Evolutionary conservation across 1,140 invertebrate species (phyloP), one percentile per base, ranked within the genome.

Genomic region (Drosophila bipectinata): DNA sequence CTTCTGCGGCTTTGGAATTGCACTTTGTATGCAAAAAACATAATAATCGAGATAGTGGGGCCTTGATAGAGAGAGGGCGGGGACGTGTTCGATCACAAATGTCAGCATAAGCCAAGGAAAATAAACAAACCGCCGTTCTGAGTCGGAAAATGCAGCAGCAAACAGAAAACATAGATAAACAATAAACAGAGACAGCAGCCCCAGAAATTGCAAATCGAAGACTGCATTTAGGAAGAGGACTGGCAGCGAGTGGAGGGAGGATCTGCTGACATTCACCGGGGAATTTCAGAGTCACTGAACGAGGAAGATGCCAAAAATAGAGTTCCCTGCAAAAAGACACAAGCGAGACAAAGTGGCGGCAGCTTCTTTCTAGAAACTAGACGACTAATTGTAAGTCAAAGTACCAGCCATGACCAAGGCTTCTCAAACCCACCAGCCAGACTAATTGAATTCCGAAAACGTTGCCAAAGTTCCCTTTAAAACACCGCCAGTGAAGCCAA

Each of bases 1-100:
- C 44, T 63, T 8, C 41, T 53, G 37, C 18, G 21, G 41, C 57
- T n/a, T 81, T 81, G 74, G 82, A 83, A 83, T 49, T 87, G 83
- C 83, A 87, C 83, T 87, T 88, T 87, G 83, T 67, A 87, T 87
- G 83, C 83, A 88, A 82, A 87, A 85, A 88, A 77, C 83, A 88
- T 77, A 83, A 87, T 88, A 82, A 87, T 83, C 79, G 59, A 56
- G 28, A 26, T 37, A 37, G 54, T 26, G 28, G 8, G 10, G 21
- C 37, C 15, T 62, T 54, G 53, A 18, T 8, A 21, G 14, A 21
- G 6, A 47, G 49, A 15, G 54, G n/a, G 60, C 24, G 63, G 47
- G 55, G 49, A 55, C 39, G 71, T 57, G 56, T 45, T 52, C 47
- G 64, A 69, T 69, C 67, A 57, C 64, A 69, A 69, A 69, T 69